These are phyloP conservation scores for Pseudopipra pipra DNA, from an alignment of 2,113 vertebrate genomes.

Conservation along the genomic window DNA sequence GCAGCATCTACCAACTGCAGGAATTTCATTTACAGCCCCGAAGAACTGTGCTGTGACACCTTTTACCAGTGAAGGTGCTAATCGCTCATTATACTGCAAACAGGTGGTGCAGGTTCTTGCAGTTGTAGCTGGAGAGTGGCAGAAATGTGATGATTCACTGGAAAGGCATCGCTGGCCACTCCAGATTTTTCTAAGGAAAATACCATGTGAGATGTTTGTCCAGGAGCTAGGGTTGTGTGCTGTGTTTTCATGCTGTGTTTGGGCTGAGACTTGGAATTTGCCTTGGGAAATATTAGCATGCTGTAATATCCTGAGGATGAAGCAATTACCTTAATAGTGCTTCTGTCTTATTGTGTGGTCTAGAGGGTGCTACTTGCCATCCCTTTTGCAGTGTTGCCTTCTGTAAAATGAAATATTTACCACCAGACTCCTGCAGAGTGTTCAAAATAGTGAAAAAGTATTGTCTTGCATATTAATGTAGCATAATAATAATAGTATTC, in stretches of 20 bases:
- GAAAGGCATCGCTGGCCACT: neutral
- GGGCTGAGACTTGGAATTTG: neutral
- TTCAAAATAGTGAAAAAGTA: neutral
- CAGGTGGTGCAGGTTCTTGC: neutral
- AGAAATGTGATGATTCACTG: neutral
- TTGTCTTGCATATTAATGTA: neutral
- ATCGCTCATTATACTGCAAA: neutral
- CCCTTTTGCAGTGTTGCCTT: neutral
- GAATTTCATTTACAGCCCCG: neutral
- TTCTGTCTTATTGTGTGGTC: neutral
- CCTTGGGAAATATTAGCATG: neutral
- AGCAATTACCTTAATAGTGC: constrained; percentile 3
- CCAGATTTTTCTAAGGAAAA: neutral
- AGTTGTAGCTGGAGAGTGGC: neutral
- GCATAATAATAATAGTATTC: neutral
- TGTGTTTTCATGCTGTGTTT: neutral
- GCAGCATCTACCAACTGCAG: neutral
- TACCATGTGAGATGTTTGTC: neutral
- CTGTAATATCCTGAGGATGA: neutral
- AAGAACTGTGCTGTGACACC: neutral
- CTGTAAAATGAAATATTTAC: constrained; percentile 11
- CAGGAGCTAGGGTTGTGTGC: neutral
- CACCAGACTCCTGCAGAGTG: neutral
- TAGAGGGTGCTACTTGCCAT: neutral
- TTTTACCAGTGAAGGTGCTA: neutral